Evolutionary conservation across 2,113 vertebrate genomes (phyloP), one percentile per base, ranked within the genome.

Genomic region (Dasyornis broadbenti): DNA sequence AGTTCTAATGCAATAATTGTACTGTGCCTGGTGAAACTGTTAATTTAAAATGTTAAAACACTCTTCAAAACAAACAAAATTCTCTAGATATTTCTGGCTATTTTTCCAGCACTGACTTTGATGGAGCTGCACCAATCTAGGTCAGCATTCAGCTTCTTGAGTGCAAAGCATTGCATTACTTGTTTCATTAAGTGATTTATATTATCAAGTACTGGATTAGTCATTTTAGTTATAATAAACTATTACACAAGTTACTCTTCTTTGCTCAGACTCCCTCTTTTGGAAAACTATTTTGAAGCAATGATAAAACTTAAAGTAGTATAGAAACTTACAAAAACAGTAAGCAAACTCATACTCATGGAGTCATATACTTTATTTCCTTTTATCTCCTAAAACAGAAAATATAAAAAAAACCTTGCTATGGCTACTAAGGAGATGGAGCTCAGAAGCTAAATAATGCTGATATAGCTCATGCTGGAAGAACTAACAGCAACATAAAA

Each of bases 401-500:
- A 87, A 82, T 8, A 69, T 18, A n/a, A 72, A 71, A n/a, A 37
- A 82, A 44, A n/a, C n/a, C 42, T 85, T 94, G 73, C 40, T 40
- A n/a, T 17, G 21, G 54, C 49, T 82, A 45, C 50, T 61, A 85
- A 42, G 30, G 47, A 83, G 22, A 71, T 26, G 73, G 27, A 91
- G 63, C 6, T 80, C 61, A 76, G 33, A 87, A 92, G 78, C 35
- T 69, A 91, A 77, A 70, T 80, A 79, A 85, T 53, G 50, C 14
- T 80, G 42, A 45, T 61, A 57, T 5, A 85, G 61, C 11, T 94
- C 37, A 50, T 39, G 23, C 33, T 91, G 39, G 30, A 65, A 92
- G 73, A 96, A 53, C 53, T 71, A 86, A 69, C 22, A 89, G 53
- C 57, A 79, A 76, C 39, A 73, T 47, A 87, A 94, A 95, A 94